Evolutionary conservation across 2,888 invertebrate species (phyloP).

Genomic region (Phymatocera aterrima): DNA sequence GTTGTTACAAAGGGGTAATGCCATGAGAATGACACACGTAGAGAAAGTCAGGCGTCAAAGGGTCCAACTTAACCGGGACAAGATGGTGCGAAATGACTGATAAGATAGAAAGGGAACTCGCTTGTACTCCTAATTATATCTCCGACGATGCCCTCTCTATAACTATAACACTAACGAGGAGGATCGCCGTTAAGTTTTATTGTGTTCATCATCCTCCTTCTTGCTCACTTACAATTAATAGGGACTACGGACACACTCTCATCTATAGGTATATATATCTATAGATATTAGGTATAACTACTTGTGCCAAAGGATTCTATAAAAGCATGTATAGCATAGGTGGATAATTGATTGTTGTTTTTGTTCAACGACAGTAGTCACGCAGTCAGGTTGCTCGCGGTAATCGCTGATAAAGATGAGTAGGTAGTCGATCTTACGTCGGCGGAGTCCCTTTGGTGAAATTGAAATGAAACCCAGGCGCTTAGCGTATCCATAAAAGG

Average conservation of each 20-base stretch:
- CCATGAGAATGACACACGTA: background rate
- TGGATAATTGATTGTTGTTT: too few relatives aligned
- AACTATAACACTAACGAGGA: slow-evolving; percentile 31
- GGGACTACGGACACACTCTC: background rate
- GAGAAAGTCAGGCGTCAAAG: slow-evolving; percentile 28
- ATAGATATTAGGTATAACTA: background rate
- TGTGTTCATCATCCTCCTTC: slow-evolving; percentile 26
- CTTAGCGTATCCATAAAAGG: slow-evolving; percentile 19
- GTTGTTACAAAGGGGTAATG: background rate
- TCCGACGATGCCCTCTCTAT: background rate
- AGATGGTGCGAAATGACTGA: slow-evolving; percentile 39
- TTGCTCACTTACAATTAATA: too few relatives aligned
- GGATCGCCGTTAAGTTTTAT: slow-evolving; percentile 30
- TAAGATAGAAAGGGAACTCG: slow-evolving; percentile 7
- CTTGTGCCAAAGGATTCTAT: background rate
- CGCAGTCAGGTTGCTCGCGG: background rate
- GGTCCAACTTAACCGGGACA: background rate
- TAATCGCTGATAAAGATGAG: slow-evolving; percentile 1
- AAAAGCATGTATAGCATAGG: background rate
- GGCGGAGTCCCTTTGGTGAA: slow-evolving; percentile 8
- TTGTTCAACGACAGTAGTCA: too few relatives aligned
- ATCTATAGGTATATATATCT: background rate
- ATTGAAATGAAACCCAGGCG: slow-evolving; percentile 38
- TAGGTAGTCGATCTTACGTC: background rate
- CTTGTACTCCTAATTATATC: slow-evolving; percentile 12